Evolutionary conservation across 2,113 vertebrate genomes (phyloP).

Genomic region (Pitta sordida): DNA sequence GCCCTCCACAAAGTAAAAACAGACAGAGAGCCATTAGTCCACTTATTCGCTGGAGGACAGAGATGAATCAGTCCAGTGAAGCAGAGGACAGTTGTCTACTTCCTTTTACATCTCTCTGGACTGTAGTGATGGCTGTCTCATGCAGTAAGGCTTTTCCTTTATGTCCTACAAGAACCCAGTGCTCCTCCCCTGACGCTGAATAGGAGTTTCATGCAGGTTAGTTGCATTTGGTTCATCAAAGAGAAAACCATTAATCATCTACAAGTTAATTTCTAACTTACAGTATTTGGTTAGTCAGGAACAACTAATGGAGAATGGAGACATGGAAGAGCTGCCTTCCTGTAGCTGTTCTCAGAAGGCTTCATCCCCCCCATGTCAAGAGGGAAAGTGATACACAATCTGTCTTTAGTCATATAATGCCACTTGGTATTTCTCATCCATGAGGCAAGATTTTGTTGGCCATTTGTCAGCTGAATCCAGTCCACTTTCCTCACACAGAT

Average conservation of each 20-base stretch:
- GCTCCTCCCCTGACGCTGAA: neutral
- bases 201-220: neutral
- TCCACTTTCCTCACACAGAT: neutral
- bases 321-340: neutral
- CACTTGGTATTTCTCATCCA: neutral
- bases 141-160: neutral
- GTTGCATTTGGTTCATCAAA: neutral
- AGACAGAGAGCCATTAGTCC: neutral
- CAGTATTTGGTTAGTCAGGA: neutral
- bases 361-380: neutral
- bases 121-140: neutral
- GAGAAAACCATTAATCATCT: neutral
- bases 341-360: neutral
- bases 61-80: neutral
- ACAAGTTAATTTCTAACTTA: neutral
- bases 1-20: neutral
- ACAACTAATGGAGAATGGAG: neutral
- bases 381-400: neutral
- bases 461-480: neutral
- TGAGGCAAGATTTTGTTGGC: neutral
- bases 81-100: neutral
- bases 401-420: neutral
- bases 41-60: neutral
- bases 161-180: neutral
- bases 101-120: neutral